Evolutionary conservation across 2,797 vertebrate genomes (phyloP).

Genomic region (Oryzias dopingdopingensis): DNA sequence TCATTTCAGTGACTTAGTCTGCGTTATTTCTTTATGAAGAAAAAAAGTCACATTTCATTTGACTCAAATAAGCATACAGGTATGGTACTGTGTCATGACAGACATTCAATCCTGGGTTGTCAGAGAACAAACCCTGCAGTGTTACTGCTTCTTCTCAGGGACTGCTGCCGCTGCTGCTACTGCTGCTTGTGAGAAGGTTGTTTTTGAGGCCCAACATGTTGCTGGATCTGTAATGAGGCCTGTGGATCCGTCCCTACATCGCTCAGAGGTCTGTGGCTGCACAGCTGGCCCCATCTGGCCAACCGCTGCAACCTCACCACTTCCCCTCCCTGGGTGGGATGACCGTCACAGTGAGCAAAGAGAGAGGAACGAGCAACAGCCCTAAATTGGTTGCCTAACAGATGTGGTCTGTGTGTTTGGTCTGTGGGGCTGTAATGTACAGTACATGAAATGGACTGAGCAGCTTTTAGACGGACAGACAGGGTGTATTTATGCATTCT

Average conservation of each 20-base stretch:
- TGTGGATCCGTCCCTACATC: slow-evolving; percentile 62
- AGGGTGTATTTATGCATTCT: slow-evolving; percentile 69
- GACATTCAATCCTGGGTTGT: slow-evolving; percentile 24
- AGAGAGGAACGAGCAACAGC: slow-evolving; percentile 49
- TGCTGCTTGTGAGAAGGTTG: slow-evolving; percentile 70
- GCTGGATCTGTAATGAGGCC: slow-evolving; percentile 76
- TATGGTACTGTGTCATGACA: slow-evolving; percentile 26
- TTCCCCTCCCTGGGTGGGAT: slow-evolving; percentile 82
- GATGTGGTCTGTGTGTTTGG: slow-evolving; percentile 47
- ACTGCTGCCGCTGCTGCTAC: slow-evolving; percentile 34
- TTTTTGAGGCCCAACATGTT: slow-evolving; percentile 71
- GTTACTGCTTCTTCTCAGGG: slow-evolving; percentile 44
- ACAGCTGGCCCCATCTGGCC: slow-evolving; percentile 75
- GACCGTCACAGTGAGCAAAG: slow-evolving; percentile 55
- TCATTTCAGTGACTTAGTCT: slow-evolving; percentile 41
- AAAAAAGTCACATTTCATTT: slow-evolving; percentile 22
- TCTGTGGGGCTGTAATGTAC: slow-evolving; percentile 49
- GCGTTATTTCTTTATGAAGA: slow-evolving; percentile 22
- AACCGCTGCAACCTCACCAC: slow-evolving; percentile 77
- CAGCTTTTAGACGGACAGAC: slow-evolving; percentile 49
- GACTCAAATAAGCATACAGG: slow-evolving; percentile 12
- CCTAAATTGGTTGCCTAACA: slow-evolving; percentile 51
- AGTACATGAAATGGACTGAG: slow-evolving; percentile 55
- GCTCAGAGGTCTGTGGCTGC: slow-evolving; percentile 76
- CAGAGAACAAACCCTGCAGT: slow-evolving; percentile 49